Evolutionary conservation across 2,888 invertebrate species (phyloP).

Genomic region (Electrophaes corylata): DNA sequence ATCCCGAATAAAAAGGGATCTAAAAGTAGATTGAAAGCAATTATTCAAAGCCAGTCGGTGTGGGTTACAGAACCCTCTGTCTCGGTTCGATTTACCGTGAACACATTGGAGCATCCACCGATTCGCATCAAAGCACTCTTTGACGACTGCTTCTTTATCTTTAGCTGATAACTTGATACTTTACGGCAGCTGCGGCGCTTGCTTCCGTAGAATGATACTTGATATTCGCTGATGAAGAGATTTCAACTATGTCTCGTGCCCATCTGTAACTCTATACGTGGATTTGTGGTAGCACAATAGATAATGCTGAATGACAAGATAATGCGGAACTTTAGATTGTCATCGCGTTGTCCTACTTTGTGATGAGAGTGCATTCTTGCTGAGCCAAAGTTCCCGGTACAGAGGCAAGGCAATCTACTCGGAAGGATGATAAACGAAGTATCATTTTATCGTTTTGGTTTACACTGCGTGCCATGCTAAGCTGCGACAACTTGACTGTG

Average conservation of each 20-base stretch:
- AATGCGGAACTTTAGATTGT: constrained; percentile 51
- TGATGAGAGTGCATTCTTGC: constrained; percentile 8
- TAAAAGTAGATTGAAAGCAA: constrained; percentile 61
- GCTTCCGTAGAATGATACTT: constrained; percentile 77
- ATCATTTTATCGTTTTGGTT: too few species aligned
- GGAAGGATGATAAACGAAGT: too few species aligned
- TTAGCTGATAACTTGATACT: constrained; percentile 69
- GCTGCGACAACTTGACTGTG: too few species aligned
- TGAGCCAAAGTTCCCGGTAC: constrained; percentile 11
- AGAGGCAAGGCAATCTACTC: background rate
- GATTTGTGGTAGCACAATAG: constrained; percentile 74
- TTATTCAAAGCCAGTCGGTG: constrained; percentile 63
- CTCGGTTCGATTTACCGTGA: constrained; percentile 77
- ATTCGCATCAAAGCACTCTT: constrained; percentile 74
- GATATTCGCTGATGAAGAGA: constrained; percentile 79
- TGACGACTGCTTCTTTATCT: constrained; percentile 51
- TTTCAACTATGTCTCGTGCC: constrained; percentile 74
- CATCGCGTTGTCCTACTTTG: constrained; percentile 38
- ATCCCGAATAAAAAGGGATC: constrained; percentile 45
- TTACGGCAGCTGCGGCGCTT: constrained; percentile 75
- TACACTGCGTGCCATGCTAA: too few species aligned
- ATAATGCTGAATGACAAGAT: constrained; percentile 61
- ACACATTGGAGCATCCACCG: constrained; percentile 66
- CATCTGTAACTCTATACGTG: constrained; percentile 63
- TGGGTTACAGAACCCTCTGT: constrained; percentile 72